Evolutionary conservation across 2,888 invertebrate genomes (phyloP).

Genomic region (Hirtodrosophila histrioides): DNA sequence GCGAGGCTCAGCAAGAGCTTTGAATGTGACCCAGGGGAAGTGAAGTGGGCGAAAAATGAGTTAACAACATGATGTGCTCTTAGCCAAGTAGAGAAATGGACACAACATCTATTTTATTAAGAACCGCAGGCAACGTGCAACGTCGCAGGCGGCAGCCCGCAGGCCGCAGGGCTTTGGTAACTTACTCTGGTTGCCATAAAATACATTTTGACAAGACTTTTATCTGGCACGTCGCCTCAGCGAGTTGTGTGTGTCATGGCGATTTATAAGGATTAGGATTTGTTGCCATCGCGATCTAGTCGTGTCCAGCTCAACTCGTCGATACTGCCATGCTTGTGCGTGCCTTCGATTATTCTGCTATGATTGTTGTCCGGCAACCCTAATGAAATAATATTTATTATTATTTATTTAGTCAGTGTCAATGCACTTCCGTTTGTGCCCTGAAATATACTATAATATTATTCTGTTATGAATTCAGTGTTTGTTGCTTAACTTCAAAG

Average conservation of each 20-base stretch:
- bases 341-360: conserved; percentile 35
- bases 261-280: conserved; percentile 76
- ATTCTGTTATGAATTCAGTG: conserved; percentile 28
- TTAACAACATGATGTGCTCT: conserved; percentile 68
- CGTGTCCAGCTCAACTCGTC: conserved; percentile 43
- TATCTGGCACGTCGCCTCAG: conserved; percentile 70
- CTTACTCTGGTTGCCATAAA: conserved; percentile 53
- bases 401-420: conserved; percentile 32
- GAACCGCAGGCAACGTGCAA: conserved; percentile 36
- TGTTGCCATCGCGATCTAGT: conserved; percentile 52
- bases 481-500: conserved; percentile 52
- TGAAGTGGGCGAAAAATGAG: conserved; percentile 59
- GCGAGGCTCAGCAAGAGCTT: conserved; percentile 22
- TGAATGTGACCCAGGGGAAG: conserved; percentile 64
- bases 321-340: conserved; percentile 25
- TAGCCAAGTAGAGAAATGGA: conserved; percentile 51
- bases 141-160: conserved; percentile 18
- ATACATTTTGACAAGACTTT: conserved; percentile 76
- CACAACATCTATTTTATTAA: conserved; percentile 66
- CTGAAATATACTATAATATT: conserved; percentile 31
- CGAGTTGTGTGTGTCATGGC: conserved; percentile 43
- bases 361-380: conserved; percentile 25
- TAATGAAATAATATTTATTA: conserved; percentile 30
- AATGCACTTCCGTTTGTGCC: conserved; percentile 67
- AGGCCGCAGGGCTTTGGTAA: conserved; percentile 52